Evolutionary conservation across 2,113 vertebrate species (phyloP), one percentile per base, ranked within the genome.

Genomic region (Plectropomus leopardus): DNA sequence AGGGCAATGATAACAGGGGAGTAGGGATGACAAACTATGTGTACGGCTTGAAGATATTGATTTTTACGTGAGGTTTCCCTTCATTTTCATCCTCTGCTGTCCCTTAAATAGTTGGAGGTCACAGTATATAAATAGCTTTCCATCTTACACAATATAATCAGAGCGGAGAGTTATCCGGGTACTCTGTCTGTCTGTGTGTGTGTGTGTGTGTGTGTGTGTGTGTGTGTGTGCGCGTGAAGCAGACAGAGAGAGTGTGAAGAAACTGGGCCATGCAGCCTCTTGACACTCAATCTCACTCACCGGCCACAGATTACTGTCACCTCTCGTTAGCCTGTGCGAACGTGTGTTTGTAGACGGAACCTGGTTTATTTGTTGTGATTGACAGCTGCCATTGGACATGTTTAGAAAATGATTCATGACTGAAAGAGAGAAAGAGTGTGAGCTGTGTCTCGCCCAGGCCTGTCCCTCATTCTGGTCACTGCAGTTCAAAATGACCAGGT

Each of bases 281-380:
- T 79, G 64, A 83, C 70, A 80, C 82, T 53, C 82, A 70, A 78
- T 89, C 82, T 88, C 80, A 81, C 82, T 85, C 67, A 85, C 70
- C 6, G 6, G n/a, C 71, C 71, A 71, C 75, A 73, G 87, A 88
- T 89, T 88, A 88, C 76, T 68, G 83, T 85, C 87, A 81, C 61
- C 60, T 85, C 61, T 80, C 15, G 48, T 88, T 86, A 85, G 68
- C 10, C 4, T 30, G 28, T 36, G 9, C 16, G 19, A n/a, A n/a
- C 14, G 40, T 19, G 40, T 68, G 66, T 54, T 2, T 70, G 58
- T 3, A 14, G 19, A 28, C 58, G 0, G 2, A 19, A 4, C 42
- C 14, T 0, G 32, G 61, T 64, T 54, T 59, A 30, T 61, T 53
- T 26, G 48, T 24, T 59, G 32, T 24, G 65, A 57, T 4, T 42